Evolutionary conservation across 2,888 invertebrate genomes (phyloP).

Genomic region (Leptinotarsa rubiginosa): DNA sequence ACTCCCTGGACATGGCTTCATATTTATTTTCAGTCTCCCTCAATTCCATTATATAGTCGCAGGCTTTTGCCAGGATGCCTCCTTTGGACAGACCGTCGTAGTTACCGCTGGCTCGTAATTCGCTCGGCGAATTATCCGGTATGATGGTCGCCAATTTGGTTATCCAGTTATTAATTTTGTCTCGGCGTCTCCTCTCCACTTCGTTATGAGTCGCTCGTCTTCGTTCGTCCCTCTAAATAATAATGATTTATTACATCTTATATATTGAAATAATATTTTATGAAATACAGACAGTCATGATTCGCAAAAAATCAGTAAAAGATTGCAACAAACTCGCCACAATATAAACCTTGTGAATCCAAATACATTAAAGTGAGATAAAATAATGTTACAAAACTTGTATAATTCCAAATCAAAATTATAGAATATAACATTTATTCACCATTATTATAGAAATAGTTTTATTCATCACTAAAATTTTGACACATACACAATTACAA

Average conservation of each 20-base stretch:
- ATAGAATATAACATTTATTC: too few species aligned
- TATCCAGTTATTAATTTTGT: conserved; percentile 98
- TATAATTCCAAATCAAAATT: too few species aligned
- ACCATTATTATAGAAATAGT: too few species aligned
- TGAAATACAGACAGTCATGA: too few species aligned
- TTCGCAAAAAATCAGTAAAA: too few species aligned
- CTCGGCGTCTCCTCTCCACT: conserved; percentile 91
- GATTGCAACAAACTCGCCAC: too few species aligned
- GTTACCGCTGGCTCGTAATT: conserved; percentile 74
- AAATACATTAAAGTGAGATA: too few species aligned
- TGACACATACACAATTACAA: too few species aligned
- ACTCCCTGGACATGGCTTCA: conserved; percentile 72
- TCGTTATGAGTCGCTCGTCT: conserved; percentile 94
- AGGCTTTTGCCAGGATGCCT: conserved; percentile 94
- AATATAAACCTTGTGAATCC: too few species aligned
- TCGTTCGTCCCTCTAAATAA: conserved; percentile 80
- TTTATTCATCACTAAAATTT: too few species aligned
- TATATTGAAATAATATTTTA: too few species aligned
- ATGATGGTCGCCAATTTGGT: conserved; percentile 91
- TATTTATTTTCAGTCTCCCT: conserved; percentile 82
- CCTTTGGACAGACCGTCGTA: conserved; percentile 87
- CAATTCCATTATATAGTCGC: conserved; percentile 91
- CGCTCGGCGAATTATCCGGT: conserved; percentile 72
- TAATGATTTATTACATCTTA: background rate
- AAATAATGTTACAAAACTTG: too few species aligned